Evolutionary conservation across 2,888 invertebrate genomes (phyloP).

Genomic region (Lycia hirtaria): DNA sequence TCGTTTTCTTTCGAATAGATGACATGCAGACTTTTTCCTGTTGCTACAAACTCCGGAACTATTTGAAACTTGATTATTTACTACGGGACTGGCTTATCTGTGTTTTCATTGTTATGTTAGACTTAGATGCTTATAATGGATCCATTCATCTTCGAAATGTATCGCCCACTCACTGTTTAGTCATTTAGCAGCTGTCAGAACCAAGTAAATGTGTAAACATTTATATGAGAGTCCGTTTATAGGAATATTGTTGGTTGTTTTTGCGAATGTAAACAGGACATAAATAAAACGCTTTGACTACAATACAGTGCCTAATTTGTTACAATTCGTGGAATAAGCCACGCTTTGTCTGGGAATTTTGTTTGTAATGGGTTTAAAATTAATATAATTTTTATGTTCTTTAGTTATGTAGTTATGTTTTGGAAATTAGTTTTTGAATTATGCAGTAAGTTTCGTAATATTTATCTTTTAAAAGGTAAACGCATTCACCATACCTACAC

Average conservation of each 20-base stretch:
- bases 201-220: conserved; percentile 14
- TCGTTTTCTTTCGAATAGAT: background rate
- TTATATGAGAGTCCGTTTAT: conserved; percentile 7
- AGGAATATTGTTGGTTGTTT: conserved; percentile 4
- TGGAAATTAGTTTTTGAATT: too few relatives aligned
- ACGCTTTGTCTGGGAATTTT: conserved; percentile 44
- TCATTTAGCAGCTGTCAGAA: conserved; percentile 59
- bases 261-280: conserved; percentile 22
- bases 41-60: conserved; percentile 47
- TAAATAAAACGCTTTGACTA: conserved; percentile 34
- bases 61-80: conserved; percentile 47
- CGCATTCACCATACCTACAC: too few relatives aligned
- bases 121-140: conserved; percentile 51
- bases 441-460: too few relatives aligned
- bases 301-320: conserved; percentile 45
- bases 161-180: conserved; percentile 58
- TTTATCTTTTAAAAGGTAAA: too few relatives aligned
- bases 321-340: conserved; percentile 49
- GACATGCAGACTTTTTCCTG: conserved; percentile 47
- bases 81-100: conserved; percentile 41
- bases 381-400: too few relatives aligned
- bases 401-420: too few relatives aligned
- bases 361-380: background rate
- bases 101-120: conserved; percentile 43
- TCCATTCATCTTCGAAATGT: conserved; percentile 55